Evolutionary conservation across 2,797 vertebrate species (phyloP).

Genomic region (Dryobates pubescens): DNA sequence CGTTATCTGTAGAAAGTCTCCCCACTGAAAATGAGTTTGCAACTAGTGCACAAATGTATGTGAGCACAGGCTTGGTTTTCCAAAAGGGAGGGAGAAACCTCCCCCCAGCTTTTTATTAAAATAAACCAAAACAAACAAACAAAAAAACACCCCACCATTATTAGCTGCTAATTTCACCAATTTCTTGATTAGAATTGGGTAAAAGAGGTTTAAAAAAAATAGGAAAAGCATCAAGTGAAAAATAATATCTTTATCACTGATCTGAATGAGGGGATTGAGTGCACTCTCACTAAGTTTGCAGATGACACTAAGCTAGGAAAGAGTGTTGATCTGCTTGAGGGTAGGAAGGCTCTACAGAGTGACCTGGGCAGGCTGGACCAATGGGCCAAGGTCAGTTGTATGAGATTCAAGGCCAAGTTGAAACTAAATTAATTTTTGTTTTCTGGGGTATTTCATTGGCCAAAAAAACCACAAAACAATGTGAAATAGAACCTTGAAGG

Average conservation of each 20-base stretch:
- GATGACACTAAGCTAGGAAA: no score
- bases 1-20: not conserved
- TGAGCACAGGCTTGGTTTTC: not conserved
- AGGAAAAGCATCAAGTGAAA: not conserved
- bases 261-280: no score
- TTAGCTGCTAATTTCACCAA: not conserved
- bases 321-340: no score
- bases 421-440: not conserved
- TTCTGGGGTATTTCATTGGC: not conserved
- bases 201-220: not conserved
- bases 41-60: not conserved
- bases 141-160: not conserved
- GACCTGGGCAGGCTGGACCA: no score
- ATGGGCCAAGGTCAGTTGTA: no score
- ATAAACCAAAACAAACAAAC: no score
- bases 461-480: not conserved
- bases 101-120: not conserved
- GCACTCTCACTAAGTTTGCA: no score
- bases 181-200: not conserved
- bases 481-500: not conserved
- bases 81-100: not conserved
- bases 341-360: no score
- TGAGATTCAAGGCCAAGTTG: not conserved
- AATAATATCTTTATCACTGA: no score
- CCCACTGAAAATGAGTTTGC: not conserved